Base-by-base conservation (phyloP, 2,888 invertebrate genomes). In the Chymomyza fuscimana region DNA sequence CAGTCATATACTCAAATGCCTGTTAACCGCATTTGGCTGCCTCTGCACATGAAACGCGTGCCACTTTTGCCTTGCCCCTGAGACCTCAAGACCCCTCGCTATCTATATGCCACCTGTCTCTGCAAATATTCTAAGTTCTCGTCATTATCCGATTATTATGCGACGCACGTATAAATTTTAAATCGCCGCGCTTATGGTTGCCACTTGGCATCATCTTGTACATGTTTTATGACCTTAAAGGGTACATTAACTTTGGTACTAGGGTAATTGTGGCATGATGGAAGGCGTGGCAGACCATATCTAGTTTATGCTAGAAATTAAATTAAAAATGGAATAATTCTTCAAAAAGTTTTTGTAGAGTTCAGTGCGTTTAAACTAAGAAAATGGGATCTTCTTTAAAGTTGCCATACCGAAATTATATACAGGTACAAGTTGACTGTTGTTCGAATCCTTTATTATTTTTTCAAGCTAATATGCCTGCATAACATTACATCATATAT, bases 21-120 rank as follows among this genome's bases (percentile, higher is more conserved):
- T 67, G 60, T 60, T 52, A 72, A 60, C 65, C 72, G 65, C 70
- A 65, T 73, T 73, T 71, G 71, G 65, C 59, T 71, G 72, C 15
- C 56, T 32, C 32, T 66, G 62, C 66, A 72, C 65, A 63, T 74
- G 73, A 40, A 75, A 74, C 86, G 78, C 82, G 86, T 86, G 83
- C 80, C 79, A 70, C 66, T 60, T 72, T 46, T 25, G 58, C 58
- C 19, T 6, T 62, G 25, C 25, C 58, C 7, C 29, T 0, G 22
- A 12, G 29, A 15, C 58, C 19, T 25, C 25, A 29, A 16, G 40
- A 12, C 19, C 10, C 15, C 5, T 59, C 22, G 4, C 25, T 62
- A 51, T 66, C 71, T 46, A 64, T 46, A 51, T 16, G 50, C 64
- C 32, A 32, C 32, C 64, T 32, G 58, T 12, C 22, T 73, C 62